phyloP scores from a whole-genome alignment of 2,113 vertebrate species.

The Myxocyprinus asiaticus region DNA sequence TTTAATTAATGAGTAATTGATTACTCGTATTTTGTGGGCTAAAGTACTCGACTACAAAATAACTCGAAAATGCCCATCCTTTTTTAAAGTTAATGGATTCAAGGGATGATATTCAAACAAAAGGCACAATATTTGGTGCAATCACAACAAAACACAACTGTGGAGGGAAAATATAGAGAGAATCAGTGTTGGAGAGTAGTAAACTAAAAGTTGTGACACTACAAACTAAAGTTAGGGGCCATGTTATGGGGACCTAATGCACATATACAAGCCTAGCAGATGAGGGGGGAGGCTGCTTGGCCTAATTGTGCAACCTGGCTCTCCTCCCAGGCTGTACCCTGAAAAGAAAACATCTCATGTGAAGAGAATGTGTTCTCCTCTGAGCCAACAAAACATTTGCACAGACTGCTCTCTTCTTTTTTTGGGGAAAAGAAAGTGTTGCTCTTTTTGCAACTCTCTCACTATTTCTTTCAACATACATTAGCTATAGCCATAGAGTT shows the following conservation, averaged over 20 bases:
- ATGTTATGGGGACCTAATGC: background rate
- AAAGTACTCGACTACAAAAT: too few relatives aligned
- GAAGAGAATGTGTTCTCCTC: conserved; percentile 41
- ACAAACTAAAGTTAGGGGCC: conserved; percentile 32
- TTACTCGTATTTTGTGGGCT: too few relatives aligned
- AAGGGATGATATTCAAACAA: too few relatives aligned
- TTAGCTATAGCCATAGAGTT: background rate
- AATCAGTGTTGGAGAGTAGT: too few relatives aligned
- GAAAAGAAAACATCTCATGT: conserved; percentile 51
- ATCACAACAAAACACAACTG: too few relatives aligned
- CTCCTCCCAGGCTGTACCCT: conserved; percentile 29
- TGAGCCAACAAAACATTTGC: conserved; percentile 44
- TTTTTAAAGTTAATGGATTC: too few relatives aligned
- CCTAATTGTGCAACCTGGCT: conserved; percentile 54
- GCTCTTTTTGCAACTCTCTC: background rate
- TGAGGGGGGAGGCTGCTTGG: conserved; percentile 49
- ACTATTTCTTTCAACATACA: background rate
- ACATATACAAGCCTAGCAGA: conserved; percentile 45
- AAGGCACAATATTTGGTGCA: too few relatives aligned
- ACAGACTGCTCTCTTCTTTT: conserved; percentile 31
- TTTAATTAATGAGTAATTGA: too few relatives aligned
- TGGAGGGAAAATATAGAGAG: too few relatives aligned
- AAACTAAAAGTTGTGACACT: too few relatives aligned
- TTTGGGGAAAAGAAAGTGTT: background rate
- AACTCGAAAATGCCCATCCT: too few relatives aligned